Conservation (phyloP, 1,140 invertebrate species). For the Hesperophylax magnus region DNA sequence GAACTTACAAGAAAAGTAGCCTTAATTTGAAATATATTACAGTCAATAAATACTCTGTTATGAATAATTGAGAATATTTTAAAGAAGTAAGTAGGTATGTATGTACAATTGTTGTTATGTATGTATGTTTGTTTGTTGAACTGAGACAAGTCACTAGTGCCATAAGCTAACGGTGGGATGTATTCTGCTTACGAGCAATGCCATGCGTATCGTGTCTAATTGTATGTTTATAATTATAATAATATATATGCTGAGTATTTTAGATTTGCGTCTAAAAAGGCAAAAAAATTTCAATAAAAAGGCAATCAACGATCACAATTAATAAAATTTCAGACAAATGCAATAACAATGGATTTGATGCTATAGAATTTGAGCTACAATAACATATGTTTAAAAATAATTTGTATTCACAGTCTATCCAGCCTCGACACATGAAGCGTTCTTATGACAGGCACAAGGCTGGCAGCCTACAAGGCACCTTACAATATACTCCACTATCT, state of each 20-base stretch:
- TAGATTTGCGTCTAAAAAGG: conserved; percentile 48
- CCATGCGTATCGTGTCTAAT: conserved; percentile 45
- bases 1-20: background rate
- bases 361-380: conserved; percentile 57
- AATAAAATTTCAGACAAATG: conserved; percentile 57
- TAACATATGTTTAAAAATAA: conserved; percentile 51
- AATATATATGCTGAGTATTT: conserved; percentile 39
- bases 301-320: conserved; percentile 57
- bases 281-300: conserved; percentile 49
- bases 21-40: conserved; percentile 24
- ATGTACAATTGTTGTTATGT: conserved; percentile 44
- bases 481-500: conserved; percentile 64
- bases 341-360: conserved; percentile 56
- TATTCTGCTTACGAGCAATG: conserved; percentile 57
- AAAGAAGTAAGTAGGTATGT: conserved; percentile 36
- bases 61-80: conserved; percentile 27
- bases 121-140: background rate
- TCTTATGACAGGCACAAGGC: conserved; percentile 71
- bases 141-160: conserved; percentile 51
- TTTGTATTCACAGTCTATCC: conserved; percentile 58
- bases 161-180: conserved; percentile 59
- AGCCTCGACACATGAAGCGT: conserved; percentile 53
- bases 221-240: background rate
- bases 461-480: conserved; percentile 73
- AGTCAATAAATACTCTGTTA: conserved; percentile 38